Base-by-base conservation (phyloP, 2,113 vertebrate species). In the Probosciger aterrimus region DNA sequence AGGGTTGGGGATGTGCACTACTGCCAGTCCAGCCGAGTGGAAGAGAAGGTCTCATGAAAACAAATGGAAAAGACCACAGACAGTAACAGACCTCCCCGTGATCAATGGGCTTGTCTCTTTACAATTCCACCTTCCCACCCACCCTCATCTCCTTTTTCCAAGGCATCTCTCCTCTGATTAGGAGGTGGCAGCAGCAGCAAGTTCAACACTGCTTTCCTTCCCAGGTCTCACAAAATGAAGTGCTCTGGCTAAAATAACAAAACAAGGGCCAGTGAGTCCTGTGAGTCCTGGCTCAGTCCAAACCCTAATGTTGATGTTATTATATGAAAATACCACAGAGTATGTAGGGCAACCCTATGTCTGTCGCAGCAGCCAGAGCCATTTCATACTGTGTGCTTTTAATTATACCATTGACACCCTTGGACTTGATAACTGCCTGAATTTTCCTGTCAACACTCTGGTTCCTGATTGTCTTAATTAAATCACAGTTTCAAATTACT, bases 401-500 rank as follows among this genome's bases (percentile, higher is more conserved):
- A 90, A 87, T 92, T 94, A 94, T 74, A 94, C 77, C 93, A 86
- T 77, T 95, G 93, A 96, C 92, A 95, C 60, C 49, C 83, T 80
- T 90, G 67, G 92, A 82, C 83, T 88, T 88, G 91, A 92, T 95
- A 97, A 94, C 90, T 92, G 60, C 82, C 50, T 95, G 95, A 94
- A 65, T 96, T 97, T 94, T 84, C 64, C 92, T 97, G 86, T 95
- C 88, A 80, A 95, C 93, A 86, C 93, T 67, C 70, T 13, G 39
- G 49, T 24, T 59, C 65, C 84, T 81, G 43, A 77, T 89, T 96
- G 92, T 88, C 92, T 68, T 95, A 28, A 1, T 91, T 88, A 91
- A 94, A 94, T 86, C 82, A 69, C 69, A 67, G 90, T 77, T 97
- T 86, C 67, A 85, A 92, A 68, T 94, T 74, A 74, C 37, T 17